These are phyloP conservation scores for Potorous gilbertii DNA, from an alignment of 2,797 vertebrate species.

Conservation along the genomic window DNA sequence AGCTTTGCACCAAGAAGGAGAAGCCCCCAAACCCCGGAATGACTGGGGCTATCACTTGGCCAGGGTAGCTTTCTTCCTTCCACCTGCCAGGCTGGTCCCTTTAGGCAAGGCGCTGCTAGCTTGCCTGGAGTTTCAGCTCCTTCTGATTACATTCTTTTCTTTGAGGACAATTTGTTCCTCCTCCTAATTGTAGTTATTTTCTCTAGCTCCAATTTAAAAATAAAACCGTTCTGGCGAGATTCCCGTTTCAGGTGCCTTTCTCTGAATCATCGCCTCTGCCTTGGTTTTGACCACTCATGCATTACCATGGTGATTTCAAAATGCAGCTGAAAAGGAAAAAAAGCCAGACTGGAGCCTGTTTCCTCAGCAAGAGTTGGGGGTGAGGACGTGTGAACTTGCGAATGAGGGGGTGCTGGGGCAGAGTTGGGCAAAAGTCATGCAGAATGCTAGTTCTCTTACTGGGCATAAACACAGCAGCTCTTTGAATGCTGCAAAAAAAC, in stretches of 20 bases:
- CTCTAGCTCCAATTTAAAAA: constrained; percentile 61
- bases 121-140: constrained; percentile 47
- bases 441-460: neutral
- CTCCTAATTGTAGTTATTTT: constrained; percentile 66
- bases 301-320: constrained; percentile 67
- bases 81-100: neutral
- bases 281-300: constrained; percentile 73
- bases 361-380: constrained; percentile 34
- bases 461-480: neutral
- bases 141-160: constrained; percentile 31
- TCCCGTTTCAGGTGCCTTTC: constrained; percentile 60
- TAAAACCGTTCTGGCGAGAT: constrained; percentile 56
- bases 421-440: neutral
- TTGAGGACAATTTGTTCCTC: constrained; percentile 59
- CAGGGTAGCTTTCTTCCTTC: neutral
- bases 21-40: neutral
- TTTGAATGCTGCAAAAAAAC: neutral
- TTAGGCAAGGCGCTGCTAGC: neutral
- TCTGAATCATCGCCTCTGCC: constrained; percentile 75
- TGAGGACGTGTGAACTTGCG: constrained; percentile 21
- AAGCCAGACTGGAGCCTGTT: constrained; percentile 38
- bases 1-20: neutral
- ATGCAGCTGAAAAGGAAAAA: constrained; percentile 54
- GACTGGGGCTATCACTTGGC: neutral
- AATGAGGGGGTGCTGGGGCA: neutral